Percentiles rank a stretch among this genome's conserved stretches.
phyloP scores from a whole-genome alignment of 2,797 vertebrate species.

The Sebastes itinus region DNA sequence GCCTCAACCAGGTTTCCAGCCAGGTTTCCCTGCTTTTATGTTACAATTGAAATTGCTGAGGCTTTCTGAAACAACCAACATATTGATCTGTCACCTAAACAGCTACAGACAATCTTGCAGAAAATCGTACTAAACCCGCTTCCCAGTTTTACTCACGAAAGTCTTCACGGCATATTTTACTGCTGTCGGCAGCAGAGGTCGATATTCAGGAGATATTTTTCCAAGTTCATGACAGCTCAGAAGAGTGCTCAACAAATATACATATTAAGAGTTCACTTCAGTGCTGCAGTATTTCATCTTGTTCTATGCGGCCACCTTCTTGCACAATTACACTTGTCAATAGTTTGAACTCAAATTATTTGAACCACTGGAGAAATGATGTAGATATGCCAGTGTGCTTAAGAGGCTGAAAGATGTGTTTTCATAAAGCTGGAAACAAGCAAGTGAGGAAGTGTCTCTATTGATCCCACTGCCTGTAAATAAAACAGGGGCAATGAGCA shows the following conservation, averaged over 20 bases:
- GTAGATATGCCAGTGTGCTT: slow-evolving; percentile 79
- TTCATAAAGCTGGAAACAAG: slow-evolving; percentile 81
- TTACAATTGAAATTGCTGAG: neutral
- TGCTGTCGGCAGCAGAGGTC: slow-evolving; percentile 54
- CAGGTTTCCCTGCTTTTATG: neutral
- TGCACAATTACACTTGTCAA: slow-evolving; percentile 85
- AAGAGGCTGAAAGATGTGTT: slow-evolving; percentile 78
- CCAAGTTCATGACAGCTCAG: slow-evolving; percentile 66
- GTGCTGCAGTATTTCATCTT: slow-evolving; percentile 61
- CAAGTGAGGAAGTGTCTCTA: slow-evolving; percentile 79
- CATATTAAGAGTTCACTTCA: slow-evolving; percentile 67
- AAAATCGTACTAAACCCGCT: slow-evolving; percentile 2
- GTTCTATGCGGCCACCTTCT: slow-evolving; percentile 56
- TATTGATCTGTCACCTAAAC: slow-evolving; percentile 14
- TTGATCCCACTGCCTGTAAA: slow-evolving; percentile 82
- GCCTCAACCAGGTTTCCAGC: neutral
- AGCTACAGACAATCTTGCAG: neutral
- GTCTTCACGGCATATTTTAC: slow-evolving; percentile 35
- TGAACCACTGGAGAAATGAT: slow-evolving; percentile 81
- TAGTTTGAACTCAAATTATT: slow-evolving; percentile 81
- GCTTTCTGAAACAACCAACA: slow-evolving; percentile 12
- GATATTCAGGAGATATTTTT: slow-evolving; percentile 61
- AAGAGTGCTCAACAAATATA: slow-evolving; percentile 66
- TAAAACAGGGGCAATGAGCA: slow-evolving; percentile 80
- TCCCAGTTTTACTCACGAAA: slow-evolving; percentile 8